Evolutionary conservation across 2,797 vertebrate genomes (phyloP).

Genomic region (Rhynchotus rufescens): DNA sequence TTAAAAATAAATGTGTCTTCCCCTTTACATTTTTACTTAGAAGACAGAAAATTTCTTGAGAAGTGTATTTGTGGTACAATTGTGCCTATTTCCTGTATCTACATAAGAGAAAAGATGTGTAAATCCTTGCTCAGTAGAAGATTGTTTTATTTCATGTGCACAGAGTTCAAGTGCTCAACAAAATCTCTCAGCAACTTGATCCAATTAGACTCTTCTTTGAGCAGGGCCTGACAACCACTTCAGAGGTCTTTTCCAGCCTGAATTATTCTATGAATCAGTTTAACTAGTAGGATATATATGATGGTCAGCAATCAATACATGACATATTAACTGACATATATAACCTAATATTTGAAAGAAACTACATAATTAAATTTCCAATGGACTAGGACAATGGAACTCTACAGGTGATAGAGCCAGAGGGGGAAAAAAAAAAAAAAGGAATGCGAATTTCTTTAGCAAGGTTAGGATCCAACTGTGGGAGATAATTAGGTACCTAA

Average conservation of each 20-base stretch:
- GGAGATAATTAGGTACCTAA: constrained; percentile 54
- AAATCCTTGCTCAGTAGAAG: neutral
- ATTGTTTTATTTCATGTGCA: neutral
- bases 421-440: neutral
- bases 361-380: neutral
- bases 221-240: neutral
- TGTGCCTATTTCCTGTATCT: neutral
- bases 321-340: neutral
- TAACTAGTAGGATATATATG: neutral
- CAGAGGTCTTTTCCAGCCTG: neutral
- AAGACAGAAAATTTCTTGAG: neutral
- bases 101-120: neutral
- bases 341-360: neutral
- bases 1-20: neutral
- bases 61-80: neutral
- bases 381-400: neutral
- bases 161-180: neutral
- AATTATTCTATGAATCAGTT: neutral
- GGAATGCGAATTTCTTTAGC: neutral
- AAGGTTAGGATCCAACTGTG: constrained; percentile 28
- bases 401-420: neutral
- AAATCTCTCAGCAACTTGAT: neutral
- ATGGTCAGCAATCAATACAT: neutral
- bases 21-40: neutral
- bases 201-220: neutral